Evolutionary conservation across 2,888 invertebrate species (phyloP).

Genomic region (Chaitophorus viminalis): DNA sequence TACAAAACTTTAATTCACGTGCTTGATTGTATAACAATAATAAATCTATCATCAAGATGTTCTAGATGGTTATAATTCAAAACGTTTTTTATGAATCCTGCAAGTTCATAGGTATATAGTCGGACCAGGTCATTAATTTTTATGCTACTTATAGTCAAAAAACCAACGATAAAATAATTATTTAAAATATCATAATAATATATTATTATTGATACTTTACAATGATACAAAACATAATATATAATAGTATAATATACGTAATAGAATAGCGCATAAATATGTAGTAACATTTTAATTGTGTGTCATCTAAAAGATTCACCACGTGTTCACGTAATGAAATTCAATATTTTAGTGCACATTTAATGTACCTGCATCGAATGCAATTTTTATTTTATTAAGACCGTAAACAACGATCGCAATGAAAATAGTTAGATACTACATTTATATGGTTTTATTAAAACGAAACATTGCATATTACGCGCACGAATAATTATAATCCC

Average conservation of each 20-base stretch:
- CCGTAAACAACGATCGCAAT: background rate
- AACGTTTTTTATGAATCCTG: background rate
- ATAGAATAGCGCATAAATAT: background rate
- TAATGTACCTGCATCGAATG: background rate
- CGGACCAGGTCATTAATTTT: background rate
- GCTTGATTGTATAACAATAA: background rate
- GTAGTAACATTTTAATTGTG: background rate
- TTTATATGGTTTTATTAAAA: background rate
- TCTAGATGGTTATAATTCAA: no score
- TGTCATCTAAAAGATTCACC: background rate
- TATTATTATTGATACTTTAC: background rate
- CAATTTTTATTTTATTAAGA: background rate
- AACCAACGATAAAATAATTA: background rate
- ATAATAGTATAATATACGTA: background rate
- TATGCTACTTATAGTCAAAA: background rate
- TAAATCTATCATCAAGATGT: no score
- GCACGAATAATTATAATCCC: background rate
- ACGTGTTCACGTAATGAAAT: no score
- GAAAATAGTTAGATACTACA: background rate
- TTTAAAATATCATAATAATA: background rate
- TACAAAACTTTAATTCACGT: background rate
- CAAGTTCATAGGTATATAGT: background rate
- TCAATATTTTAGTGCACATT: background rate
- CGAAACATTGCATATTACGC: background rate
- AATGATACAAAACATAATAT: no score